Percentiles rank a stretch among this genome's conserved stretches.
These are phyloP conservation scores for Melikaiella ostensackeni DNA, from an alignment of 2,888 invertebrate genomes.

Conservation along the genomic window DNA sequence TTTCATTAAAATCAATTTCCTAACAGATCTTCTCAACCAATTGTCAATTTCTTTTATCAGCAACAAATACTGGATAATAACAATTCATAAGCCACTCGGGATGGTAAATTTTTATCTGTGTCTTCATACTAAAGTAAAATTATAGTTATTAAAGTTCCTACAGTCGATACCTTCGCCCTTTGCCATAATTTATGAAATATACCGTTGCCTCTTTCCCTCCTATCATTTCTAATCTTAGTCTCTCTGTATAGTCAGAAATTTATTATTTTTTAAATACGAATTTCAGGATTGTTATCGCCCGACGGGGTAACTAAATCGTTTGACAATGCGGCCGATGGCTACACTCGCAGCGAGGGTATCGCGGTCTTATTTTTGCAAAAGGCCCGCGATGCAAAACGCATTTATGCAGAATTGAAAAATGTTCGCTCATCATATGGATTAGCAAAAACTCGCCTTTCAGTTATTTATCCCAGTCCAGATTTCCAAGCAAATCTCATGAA, in stretches of 20 bases:
- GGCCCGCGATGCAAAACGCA: constrained; percentile 50
- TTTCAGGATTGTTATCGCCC: constrained; percentile 47
- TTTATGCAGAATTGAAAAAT: constrained; percentile 65
- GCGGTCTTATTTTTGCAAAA: constrained; percentile 51
- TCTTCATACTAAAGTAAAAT: neutral
- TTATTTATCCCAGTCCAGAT: constrained; percentile 43
- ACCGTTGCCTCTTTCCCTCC: neutral
- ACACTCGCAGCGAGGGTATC: constrained; percentile 50
- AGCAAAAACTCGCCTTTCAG: neutral
- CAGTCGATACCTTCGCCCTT: neutral
- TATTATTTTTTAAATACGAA: constrained; percentile 75
- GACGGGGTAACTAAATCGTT: constrained; percentile 54
- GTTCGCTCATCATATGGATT: constrained; percentile 79
- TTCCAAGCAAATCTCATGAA: constrained; percentile 48
- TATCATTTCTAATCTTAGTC: constrained; percentile 11
- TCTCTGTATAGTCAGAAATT: constrained; percentile 10
- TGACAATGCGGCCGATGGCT: constrained; percentile 50
- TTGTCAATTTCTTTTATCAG: neutral
- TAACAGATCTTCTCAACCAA: neutral
- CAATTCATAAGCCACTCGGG: neutral
- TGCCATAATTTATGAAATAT: constrained; percentile 3
- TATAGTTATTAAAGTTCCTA: neutral
- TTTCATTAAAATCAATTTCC: neutral
- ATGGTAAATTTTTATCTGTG: neutral
- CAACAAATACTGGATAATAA: neutral